Conservation (phyloP, 2,797 vertebrate species). For the Poecilia gillii region DNA sequence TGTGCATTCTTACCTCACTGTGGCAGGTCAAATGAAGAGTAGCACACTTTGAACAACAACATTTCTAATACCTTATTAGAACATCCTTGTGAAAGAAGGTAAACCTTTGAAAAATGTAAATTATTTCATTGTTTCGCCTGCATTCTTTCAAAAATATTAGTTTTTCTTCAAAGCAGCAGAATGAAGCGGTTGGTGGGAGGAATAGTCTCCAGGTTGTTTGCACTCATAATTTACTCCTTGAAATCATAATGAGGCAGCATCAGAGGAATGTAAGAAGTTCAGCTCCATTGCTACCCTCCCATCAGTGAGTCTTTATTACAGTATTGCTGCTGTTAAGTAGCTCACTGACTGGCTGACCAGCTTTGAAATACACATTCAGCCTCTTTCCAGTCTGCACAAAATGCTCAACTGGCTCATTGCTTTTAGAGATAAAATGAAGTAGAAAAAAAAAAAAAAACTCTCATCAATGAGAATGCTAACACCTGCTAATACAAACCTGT, state of each 20-base stretch:
- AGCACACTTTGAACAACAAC: background rate
- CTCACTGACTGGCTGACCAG: constrained; percentile 92
- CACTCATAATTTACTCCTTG: constrained; percentile 85
- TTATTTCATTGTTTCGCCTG: background rate
- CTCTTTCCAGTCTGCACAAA: constrained; percentile 86
- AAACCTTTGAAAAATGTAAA: background rate
- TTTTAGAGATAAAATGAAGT: constrained; percentile 92
- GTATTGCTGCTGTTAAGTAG: constrained; percentile 94
- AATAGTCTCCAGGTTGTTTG: constrained; percentile 68
- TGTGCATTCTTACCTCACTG: background rate
- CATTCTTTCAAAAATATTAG: background rate
- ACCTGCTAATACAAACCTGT: constrained; percentile 81
- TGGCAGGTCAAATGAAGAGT: background rate
- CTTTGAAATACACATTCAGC: constrained; percentile 92
- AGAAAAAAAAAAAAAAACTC: constrained; percentile 82
- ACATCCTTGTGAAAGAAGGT: background rate
- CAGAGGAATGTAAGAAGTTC: constrained; percentile 93
- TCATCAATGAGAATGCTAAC: constrained; percentile 84
- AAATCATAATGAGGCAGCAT: constrained; percentile 90
- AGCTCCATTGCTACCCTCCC: constrained; percentile 93
- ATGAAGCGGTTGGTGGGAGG: constrained; percentile 9
- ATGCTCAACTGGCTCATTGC: constrained; percentile 94
- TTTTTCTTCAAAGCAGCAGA: constrained; percentile 7
- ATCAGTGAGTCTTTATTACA: constrained; percentile 96
- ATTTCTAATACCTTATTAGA: background rate